Conservation (phyloP, 92 coral and sea anemone species). For the Bergia puertoricense region DNA sequence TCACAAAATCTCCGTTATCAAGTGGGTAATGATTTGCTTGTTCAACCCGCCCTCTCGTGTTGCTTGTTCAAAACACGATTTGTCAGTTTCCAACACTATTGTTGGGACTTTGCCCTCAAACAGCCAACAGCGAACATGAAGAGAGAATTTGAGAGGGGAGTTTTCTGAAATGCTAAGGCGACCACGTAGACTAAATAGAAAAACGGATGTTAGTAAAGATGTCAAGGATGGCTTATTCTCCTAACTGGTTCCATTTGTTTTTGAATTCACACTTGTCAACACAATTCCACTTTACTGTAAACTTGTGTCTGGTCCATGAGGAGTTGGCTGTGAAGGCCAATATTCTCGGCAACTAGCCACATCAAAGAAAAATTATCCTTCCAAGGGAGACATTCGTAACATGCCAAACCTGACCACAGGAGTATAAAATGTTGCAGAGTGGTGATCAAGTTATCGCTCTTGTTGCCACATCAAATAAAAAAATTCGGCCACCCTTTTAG, state of each 20-base stretch:
- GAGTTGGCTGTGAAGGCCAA: background rate
- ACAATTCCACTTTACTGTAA: constrained; percentile 20
- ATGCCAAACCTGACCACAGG: too few relatives aligned
- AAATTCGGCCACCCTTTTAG: too few relatives aligned
- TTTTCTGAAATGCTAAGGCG: background rate
- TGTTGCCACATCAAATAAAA: too few relatives aligned
- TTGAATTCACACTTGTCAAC: constrained; percentile 35
- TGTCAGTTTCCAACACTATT: constrained; percentile 62
- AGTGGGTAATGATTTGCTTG: constrained; percentile 71
- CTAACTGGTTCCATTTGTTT: constrained; percentile 39
- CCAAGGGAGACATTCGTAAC: too few relatives aligned
- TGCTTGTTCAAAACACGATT: constrained; percentile 66
- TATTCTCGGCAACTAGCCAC: too few relatives aligned
- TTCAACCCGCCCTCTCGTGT: constrained; percentile 60
- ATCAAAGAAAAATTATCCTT: too few relatives aligned
- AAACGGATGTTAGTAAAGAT: constrained; percentile 34
- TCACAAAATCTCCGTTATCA: constrained; percentile 49
- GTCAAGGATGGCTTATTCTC: background rate
- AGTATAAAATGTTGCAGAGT: too few relatives aligned
- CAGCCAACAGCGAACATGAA: background rate
- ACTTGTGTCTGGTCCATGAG: constrained; percentile 24
- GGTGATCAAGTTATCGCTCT: too few relatives aligned
- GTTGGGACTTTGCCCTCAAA: constrained; percentile 42
- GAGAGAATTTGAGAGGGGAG: constrained; percentile 2
- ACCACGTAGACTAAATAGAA: constrained; percentile 38